Base-by-base conservation (phyloP, 2,113 vertebrate species). In the Melanocharis versteri region DNA sequence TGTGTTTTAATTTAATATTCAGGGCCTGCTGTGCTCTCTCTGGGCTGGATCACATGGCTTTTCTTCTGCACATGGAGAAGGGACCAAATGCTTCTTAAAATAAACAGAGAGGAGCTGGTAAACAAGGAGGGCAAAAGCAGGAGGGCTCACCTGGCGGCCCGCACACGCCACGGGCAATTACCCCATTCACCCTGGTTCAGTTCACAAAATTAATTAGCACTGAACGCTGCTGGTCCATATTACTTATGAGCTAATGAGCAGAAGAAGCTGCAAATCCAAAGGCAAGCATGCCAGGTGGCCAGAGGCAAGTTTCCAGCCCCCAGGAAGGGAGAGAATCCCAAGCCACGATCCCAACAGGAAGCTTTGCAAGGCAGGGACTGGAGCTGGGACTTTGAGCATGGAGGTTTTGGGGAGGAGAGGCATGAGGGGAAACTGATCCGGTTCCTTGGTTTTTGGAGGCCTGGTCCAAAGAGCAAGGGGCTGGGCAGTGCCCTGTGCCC, bases 171-270 rank as follows among this genome's bases (percentile, higher is more conserved):
- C 1, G 86, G 96, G 92, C 88, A 87, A 97, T 90, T 97, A 97
- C 91, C 82, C 84, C 97, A 90, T 97, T 96, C 66, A 44, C 90
- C 90, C 89, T 40, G 64, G 86, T 85, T 93, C 79, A 96, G 87
- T 95, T 97, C 68, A 95, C 94, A 97, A 97, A 97, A 97, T 97
- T 97, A 97, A 97, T 97, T 97, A 98, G 85, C 37, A 27, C 66
- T 69, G 53, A 93, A 91, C 6, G 2, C 91, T 87, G 92, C 91
- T 95, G 94, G 85, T 94, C 95, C 61, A 22, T 95, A 93, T 87
- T 95, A 96, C 72, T 86, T 79, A 83, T 90, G 87, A 96, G 82
- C 96, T 90, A 91, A 90, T 12, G 90, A 96, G 87, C 92, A 89
- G 64, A 27, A 78, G 92, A 95, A 77, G 78, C 75, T 66, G 39